phyloP scores from a whole-genome alignment of 2,888 invertebrate genomes.

The Podabrus alpinus region DNA sequence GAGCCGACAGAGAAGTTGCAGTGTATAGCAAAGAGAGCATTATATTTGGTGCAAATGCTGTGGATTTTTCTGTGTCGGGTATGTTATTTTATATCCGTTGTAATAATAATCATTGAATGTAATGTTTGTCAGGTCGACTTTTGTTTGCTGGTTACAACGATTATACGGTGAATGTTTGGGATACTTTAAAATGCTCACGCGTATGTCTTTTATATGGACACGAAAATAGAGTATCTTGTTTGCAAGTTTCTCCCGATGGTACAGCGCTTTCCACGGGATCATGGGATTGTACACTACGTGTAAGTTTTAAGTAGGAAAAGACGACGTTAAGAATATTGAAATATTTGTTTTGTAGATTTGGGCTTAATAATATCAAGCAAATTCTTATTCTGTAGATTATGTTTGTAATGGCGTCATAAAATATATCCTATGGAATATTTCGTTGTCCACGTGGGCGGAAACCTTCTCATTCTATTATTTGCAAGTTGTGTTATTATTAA shows the following conservation, averaged over 20 bases:
- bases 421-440: neutral
- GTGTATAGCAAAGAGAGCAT: conserved; percentile 95
- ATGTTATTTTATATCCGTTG: conserved; percentile 8
- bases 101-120: neutral
- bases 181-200: conserved; percentile 90
- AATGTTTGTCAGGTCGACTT: conserved; percentile 70
- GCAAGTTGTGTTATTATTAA: neutral
- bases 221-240: conserved; percentile 91
- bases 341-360: neutral
- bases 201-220: conserved; percentile 92
- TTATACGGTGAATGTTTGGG: conserved; percentile 98
- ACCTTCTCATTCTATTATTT: neutral
- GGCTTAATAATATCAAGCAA: neutral
- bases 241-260: conserved; percentile 95
- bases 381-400: neutral
- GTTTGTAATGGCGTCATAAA: neutral
- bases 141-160: conserved; percentile 98
- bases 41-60: conserved; percentile 96
- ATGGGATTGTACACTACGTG: conserved; percentile 92
- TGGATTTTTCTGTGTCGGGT: conserved; percentile 93
- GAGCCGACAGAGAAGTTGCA: conserved; percentile 97
- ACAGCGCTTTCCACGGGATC: conserved; percentile 96
- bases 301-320: conserved; percentile 47
- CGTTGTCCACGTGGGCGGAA: neutral
- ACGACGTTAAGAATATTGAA: neutral